phyloP scores from a whole-genome alignment of 2,113 vertebrate genomes.

The Pachycephala philippinensis region DNA sequence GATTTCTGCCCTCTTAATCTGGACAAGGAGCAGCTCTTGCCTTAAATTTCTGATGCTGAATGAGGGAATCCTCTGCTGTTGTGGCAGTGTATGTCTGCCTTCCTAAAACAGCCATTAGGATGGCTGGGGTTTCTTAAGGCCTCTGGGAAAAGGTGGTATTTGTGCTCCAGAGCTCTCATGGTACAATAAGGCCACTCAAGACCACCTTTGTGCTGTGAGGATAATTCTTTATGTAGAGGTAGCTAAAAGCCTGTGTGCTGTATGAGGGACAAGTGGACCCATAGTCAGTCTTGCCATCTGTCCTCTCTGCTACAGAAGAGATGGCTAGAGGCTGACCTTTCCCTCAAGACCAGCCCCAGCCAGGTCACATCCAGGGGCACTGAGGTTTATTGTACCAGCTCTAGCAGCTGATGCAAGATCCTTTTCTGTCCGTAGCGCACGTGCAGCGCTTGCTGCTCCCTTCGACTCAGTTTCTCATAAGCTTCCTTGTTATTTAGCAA shows the following conservation, averaged over 20 bases:
- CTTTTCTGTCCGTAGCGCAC: constrained; percentile 88
- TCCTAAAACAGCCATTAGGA: background rate
- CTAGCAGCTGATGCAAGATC: constrained; percentile 80
- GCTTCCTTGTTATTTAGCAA: constrained; percentile 67
- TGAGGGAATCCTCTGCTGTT: background rate
- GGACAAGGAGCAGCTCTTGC: background rate
- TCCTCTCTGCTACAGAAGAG: background rate
- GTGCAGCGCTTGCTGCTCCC: constrained; percentile 83
- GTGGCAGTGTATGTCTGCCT: background rate
- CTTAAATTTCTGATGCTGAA: background rate
- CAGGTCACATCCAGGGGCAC: background rate
- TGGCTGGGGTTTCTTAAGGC: background rate
- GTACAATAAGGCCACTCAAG: background rate
- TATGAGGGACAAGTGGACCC: background rate
- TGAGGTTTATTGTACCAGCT: constrained; percentile 55
- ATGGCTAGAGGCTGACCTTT: background rate
- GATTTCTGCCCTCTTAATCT: background rate
- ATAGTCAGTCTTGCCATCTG: background rate
- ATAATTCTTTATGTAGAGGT: background rate
- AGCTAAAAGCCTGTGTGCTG: background rate
- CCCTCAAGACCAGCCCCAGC: background rate
- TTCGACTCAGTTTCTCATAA: constrained; percentile 64
- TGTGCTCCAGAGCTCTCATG: background rate
- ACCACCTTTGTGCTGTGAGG: background rate
- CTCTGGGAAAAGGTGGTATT: background rate